Conservation (phyloP, 2,113 vertebrate genomes). For the Galbula dea region DNA sequence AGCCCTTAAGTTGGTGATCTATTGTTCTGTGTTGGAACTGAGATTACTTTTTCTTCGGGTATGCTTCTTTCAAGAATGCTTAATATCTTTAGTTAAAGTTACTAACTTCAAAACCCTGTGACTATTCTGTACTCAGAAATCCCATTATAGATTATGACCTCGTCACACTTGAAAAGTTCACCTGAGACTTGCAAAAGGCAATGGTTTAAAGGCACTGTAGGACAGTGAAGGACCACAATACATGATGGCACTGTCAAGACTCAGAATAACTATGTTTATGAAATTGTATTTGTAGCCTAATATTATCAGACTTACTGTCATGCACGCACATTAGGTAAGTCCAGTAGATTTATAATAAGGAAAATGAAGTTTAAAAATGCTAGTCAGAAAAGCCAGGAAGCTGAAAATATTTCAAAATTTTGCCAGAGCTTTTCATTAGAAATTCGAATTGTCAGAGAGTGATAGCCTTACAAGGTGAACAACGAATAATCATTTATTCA, state of each 20-base stretch:
- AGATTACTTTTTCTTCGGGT: slow-evolving; percentile 25
- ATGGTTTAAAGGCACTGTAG: slow-evolving; percentile 6
- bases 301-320: background rate
- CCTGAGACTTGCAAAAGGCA: background rate
- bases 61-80: slow-evolving; percentile 19
- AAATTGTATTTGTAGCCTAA: background rate
- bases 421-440: background rate
- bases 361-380: background rate
- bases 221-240: slow-evolving; percentile 19
- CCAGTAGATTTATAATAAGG: background rate
- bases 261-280: slow-evolving; percentile 3
- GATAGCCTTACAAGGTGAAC: background rate
- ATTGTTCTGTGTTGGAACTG: slow-evolving; percentile 12
- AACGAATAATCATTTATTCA: background rate
- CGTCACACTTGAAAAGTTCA: slow-evolving; percentile 36
- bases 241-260: background rate
- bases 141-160: slow-evolving; percentile 54
- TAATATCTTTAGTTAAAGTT: slow-evolving; percentile 43
- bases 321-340: background rate
- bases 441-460: background rate
- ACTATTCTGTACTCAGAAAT: slow-evolving; percentile 35
- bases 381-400: background rate
- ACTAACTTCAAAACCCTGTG: slow-evolving; percentile 36
- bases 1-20: slow-evolving; percentile 51
- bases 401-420: background rate